Percentiles rank a stretch among this genome's conserved stretches.
Evolutionary conservation across 2,113 vertebrate species (phyloP).

Genomic region (Ammodramus savannarum): DNA sequence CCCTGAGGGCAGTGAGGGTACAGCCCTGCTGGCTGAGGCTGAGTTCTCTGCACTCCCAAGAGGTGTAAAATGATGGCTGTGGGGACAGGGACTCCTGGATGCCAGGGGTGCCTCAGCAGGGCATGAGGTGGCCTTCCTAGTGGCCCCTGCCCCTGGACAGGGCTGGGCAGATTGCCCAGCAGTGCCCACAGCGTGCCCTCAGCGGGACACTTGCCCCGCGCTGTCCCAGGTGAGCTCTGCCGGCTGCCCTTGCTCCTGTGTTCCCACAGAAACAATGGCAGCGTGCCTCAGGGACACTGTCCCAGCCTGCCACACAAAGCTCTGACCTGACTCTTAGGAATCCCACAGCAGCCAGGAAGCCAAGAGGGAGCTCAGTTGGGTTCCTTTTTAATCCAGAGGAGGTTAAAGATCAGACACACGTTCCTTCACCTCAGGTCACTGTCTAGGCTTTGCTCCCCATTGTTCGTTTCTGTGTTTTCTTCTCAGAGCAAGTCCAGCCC

Average conservation of each 20-base stretch:
- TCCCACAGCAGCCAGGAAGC: neutral
- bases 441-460: neutral
- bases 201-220: neutral
- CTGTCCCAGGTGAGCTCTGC: neutral
- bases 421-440: neutral
- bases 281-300: neutral
- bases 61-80: neutral
- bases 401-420: neutral
- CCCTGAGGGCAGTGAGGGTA: neutral
- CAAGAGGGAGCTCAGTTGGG: neutral
- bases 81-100: neutral
- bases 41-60: neutral
- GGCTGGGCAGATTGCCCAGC: rapidly evolving
- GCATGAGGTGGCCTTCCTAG: neutral
- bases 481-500: neutral
- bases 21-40: neutral
- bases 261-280: neutral
- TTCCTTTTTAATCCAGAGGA: neutral
- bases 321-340: neutral
- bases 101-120: neutral
- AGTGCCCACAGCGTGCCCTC: neutral
- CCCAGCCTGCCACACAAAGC: neutral
- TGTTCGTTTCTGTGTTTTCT: neutral
- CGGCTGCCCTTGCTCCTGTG: neutral
- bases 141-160: neutral